Percentiles rank a stretch among this genome's conserved stretches.
phyloP scores from a whole-genome alignment of 2,113 vertebrate species.

The Microcebus ravelobensis region DNA sequence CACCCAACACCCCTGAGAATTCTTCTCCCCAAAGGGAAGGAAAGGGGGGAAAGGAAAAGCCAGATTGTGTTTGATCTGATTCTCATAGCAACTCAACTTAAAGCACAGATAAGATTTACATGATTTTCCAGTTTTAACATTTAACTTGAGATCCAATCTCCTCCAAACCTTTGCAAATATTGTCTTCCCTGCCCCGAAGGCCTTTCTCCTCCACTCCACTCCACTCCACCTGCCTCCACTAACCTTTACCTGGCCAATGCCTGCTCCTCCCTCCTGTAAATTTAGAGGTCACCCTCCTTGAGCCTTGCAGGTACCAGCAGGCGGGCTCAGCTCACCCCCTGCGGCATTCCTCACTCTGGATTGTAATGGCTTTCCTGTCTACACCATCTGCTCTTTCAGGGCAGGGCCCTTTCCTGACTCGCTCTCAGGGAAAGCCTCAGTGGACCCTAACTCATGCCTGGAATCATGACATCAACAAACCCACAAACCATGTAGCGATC shows the following conservation, averaged over 20 bases:
- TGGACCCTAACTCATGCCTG: neutral
- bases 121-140: neutral
- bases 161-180: neutral
- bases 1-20: neutral
- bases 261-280: neutral
- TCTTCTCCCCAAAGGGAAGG: neutral
- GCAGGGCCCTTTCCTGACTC: neutral
- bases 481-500: neutral
- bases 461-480: neutral
- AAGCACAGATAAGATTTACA: neutral
- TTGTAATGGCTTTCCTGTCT: neutral
- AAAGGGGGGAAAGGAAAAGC: neutral
- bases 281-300: neutral
- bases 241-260: neutral
- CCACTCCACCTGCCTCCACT: neutral
- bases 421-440: neutral
- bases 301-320: neutral
- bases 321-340: neutral
- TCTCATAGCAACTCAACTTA: neutral
- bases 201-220: neutral
- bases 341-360: neutral
- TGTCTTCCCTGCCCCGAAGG: neutral
- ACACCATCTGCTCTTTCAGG: neutral
- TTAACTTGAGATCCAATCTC: neutral
- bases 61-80: neutral